Conservation (phyloP, 23 tunicate genomes). For the Phallusia fumigata region DNA sequence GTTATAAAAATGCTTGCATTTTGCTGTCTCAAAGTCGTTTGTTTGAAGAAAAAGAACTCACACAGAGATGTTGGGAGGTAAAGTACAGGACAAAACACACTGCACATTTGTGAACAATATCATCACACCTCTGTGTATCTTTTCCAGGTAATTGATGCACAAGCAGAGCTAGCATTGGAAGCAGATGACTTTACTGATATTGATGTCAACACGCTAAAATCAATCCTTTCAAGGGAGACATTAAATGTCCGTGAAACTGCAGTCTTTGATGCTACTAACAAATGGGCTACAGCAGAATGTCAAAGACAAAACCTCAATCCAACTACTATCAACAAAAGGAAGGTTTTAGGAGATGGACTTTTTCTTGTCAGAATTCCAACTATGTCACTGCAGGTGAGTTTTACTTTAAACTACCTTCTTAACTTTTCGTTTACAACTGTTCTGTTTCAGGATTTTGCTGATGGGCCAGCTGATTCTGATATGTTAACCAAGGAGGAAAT, state of each 20-base stretch:
- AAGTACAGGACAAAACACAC: background rate
- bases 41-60: constrained; percentile 75
- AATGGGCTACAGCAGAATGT: constrained; percentile 79
- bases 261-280: constrained; percentile 58
- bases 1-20: constrained; percentile 85
- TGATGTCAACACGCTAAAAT: constrained; percentile 45
- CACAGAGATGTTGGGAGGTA: constrained; percentile 91
- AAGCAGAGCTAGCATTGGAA: constrained; percentile 72
- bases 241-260: constrained; percentile 66
- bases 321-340: constrained; percentile 44
- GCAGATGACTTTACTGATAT: constrained; percentile 78
- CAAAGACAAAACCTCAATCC: constrained; percentile 22
- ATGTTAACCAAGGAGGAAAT: constrained; percentile 75
- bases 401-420: background rate
- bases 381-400: constrained; percentile 66
- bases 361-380: constrained; percentile 68
- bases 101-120: background rate
- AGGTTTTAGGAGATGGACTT: constrained; percentile 53
- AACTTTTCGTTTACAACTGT: background rate
- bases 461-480: constrained; percentile 79
- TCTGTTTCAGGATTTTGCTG: constrained; percentile 74
- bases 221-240: constrained; percentile 61
- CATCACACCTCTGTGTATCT: background rate
- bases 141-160: constrained; percentile 85
- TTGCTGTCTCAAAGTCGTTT: constrained; percentile 83